Conservation (phyloP, 2,113 vertebrate genomes). For the Mesoclemmys tuberculata region DNA sequence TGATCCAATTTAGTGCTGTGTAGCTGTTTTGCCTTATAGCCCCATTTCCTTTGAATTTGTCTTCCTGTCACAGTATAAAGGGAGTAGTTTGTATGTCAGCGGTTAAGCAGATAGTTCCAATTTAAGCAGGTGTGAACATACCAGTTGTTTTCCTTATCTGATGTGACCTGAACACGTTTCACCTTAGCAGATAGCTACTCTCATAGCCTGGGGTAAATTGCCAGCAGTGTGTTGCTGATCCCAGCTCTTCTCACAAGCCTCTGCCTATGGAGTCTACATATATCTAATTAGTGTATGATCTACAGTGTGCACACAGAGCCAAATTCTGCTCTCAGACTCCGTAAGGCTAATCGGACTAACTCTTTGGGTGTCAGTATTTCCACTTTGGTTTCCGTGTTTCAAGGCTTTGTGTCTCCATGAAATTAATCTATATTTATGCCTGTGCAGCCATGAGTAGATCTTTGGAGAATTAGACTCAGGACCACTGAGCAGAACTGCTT, state of each 20-base stretch:
- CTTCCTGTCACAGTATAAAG: conserved; percentile 48
- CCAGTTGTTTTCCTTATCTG: conserved; percentile 52
- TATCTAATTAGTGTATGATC: rapidly evolving
- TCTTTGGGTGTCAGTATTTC: rapidly evolving
- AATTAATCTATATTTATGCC: not conserved
- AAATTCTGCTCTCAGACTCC: rapidly evolving
- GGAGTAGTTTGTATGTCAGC: conserved; percentile 41
- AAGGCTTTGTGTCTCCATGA: not conserved
- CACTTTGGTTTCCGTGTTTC: not conserved
- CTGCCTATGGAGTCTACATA: not conserved
- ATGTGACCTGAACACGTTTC: conserved; percentile 12
- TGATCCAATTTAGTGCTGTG: conserved; percentile 37
- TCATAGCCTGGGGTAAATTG: not conserved
- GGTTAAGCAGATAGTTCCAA: conserved; percentile 29
- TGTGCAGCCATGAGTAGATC: not conserved
- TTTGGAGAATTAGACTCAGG: not conserved
- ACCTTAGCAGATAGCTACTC: not conserved
- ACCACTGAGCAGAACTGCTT: not conserved
- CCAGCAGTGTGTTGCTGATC: not conserved
- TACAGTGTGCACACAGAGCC: not conserved
- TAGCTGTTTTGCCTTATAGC: not conserved
- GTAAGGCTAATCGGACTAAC: rapidly evolving
- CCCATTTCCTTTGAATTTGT: conserved; percentile 64
- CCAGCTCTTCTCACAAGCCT: not conserved
- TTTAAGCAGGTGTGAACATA: conserved; percentile 58